These are phyloP conservation scores for Epinotia bilunana DNA, from an alignment of 2,888 invertebrate genomes.

Conservation along the genomic window DNA sequence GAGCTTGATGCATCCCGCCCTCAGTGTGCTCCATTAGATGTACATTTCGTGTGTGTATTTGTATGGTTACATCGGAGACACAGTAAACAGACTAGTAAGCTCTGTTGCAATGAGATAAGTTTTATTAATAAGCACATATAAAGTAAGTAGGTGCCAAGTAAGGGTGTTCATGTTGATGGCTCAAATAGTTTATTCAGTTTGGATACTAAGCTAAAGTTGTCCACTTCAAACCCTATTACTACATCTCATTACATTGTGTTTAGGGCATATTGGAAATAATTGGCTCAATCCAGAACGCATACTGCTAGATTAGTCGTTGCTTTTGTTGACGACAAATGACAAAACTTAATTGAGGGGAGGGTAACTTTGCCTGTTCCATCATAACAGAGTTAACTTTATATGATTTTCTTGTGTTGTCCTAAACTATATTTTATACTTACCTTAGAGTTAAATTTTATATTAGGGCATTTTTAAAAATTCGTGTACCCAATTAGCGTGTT, in stretches of 20 bases:
- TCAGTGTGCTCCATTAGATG: no score
- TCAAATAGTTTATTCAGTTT: not conserved
- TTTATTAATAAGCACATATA: not conserved
- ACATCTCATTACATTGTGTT: no score
- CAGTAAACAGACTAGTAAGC: not conserved
- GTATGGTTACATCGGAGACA: not conserved
- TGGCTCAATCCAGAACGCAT: no score
- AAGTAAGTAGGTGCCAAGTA: no score
- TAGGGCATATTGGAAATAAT: no score
- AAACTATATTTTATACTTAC: not conserved
- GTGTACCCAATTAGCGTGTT: no score
- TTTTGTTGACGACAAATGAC: not conserved
- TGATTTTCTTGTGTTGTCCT: not conserved
- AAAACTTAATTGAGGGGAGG: not conserved
- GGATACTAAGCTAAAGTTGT: no score
- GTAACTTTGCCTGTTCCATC: not conserved
- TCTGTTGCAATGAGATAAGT: not conserved
- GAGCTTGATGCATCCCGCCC: no score
- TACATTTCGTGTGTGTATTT: no score
- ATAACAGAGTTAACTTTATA: conserved; percentile 2
- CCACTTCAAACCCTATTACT: no score
- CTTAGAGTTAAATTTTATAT: not conserved
- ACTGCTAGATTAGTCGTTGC: no score
- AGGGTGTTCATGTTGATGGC: not conserved
- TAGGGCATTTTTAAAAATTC: no score